Evolutionary conservation across 1,140 invertebrate species (phyloP).

Genomic region (Palaemon carinicauda): DNA sequence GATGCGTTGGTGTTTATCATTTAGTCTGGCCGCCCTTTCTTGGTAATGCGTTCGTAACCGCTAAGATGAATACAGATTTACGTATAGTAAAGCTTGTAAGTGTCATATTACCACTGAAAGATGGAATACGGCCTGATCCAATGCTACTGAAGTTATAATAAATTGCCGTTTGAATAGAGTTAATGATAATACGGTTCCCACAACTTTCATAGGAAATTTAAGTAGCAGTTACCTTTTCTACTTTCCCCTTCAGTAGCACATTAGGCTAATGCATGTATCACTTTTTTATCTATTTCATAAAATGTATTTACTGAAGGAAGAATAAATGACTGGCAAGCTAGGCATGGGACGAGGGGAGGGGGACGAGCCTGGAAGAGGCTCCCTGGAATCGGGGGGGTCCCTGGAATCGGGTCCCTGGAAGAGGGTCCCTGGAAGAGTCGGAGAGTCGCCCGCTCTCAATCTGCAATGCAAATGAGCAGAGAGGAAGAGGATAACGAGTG

Average conservation of each 20-base stretch:
- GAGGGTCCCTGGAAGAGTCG: conserved; percentile 20
- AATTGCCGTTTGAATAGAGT: too few species aligned
- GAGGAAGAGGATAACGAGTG: conserved; percentile 54
- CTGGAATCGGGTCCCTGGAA: not conserved
- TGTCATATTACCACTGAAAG: too few species aligned
- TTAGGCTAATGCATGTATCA: not conserved
- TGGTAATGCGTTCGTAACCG: too few species aligned
- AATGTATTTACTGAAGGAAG: not conserved
- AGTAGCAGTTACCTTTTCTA: not conserved
- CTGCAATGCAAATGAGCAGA: conserved; percentile 46
- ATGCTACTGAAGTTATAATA: too few species aligned
- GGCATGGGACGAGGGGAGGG: not conserved
- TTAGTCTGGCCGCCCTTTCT: too few species aligned
- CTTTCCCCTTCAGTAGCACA: too few species aligned
- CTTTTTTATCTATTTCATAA: not conserved
- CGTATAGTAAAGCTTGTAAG: too few species aligned
- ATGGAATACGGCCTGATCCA: too few species aligned
- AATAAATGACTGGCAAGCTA: not conserved
- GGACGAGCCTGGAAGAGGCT: not conserved
- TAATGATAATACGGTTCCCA: too few species aligned
- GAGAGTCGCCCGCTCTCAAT: conserved; percentile 43
- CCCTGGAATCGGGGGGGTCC: not conserved
- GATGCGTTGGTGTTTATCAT: too few species aligned
- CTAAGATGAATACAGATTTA: too few species aligned
- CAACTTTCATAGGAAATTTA: too few species aligned